Conservation (phyloP, 2,797 vertebrate species). For the Parambassis ranga region DNA sequence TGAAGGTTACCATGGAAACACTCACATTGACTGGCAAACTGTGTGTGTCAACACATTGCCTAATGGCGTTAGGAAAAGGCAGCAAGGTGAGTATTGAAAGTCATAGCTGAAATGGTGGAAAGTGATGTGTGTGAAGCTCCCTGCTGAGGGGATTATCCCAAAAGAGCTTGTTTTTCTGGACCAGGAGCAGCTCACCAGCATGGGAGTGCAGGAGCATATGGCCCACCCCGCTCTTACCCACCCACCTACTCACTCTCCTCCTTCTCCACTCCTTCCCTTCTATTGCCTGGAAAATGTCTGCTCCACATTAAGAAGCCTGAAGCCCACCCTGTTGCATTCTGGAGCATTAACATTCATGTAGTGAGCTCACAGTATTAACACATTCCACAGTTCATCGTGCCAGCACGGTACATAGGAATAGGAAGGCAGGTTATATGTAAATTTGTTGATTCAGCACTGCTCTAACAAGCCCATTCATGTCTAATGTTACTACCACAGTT, state of each 20-base stretch:
- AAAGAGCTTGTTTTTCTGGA: conserved; percentile 67
- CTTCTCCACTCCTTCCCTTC: conserved; percentile 16
- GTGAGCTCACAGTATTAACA: conserved; percentile 18
- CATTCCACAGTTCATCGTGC: conserved; percentile 38
- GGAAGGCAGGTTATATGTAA: conserved; percentile 12
- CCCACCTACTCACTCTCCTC: conserved; percentile 49
- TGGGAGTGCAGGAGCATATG: conserved; percentile 61
- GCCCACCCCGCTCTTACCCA: conserved; percentile 42
- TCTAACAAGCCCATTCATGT: conserved; percentile 28
- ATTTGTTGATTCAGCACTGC: conserved; percentile 21
- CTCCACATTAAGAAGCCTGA: conserved; percentile 10
- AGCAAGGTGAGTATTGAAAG: conserved; percentile 59
- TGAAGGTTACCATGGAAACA: conserved; percentile 69
- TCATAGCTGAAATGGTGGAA: conserved; percentile 59
- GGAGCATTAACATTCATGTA: conserved; percentile 32
- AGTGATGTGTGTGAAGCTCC: conserved; percentile 54
- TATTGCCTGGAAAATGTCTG: conserved; percentile 27
- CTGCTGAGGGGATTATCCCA: conserved; percentile 71
- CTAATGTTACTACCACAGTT: conserved; percentile 23
- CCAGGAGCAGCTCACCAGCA: conserved; percentile 52
- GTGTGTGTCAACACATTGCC: conserved; percentile 56
- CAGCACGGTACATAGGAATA: conserved; percentile 17
- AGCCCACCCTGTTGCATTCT: conserved; percentile 31
- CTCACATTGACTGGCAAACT: conserved; percentile 44
- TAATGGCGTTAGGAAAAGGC: conserved; percentile 63